Evolutionary conservation across 2,888 invertebrate genomes (phyloP).

Genomic region (Metalampra italica): DNA sequence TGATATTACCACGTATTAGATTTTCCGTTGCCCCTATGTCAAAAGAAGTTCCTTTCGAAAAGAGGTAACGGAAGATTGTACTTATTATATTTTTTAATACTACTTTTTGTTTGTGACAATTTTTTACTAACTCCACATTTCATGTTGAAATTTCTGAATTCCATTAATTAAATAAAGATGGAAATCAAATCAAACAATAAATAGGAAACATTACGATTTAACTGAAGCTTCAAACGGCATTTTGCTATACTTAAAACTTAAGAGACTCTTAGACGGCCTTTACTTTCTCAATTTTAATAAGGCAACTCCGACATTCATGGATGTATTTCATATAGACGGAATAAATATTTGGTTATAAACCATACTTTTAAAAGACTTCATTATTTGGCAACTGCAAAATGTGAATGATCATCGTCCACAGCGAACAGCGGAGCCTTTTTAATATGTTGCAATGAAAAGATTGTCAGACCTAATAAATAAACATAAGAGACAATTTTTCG

Average conservation of each 20-base stretch:
- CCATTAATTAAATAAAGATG: background rate
- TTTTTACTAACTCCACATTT: conserved; percentile 28
- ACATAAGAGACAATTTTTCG: no score
- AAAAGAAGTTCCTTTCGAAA: conserved; percentile 50
- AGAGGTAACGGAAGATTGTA: conserved; percentile 77
- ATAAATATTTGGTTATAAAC: no score
- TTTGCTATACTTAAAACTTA: background rate
- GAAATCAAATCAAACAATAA: conserved; percentile 16
- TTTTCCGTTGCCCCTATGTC: conserved; percentile 75
- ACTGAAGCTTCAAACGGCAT: conserved; percentile 35
- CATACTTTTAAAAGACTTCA: no score
- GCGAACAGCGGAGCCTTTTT: no score
- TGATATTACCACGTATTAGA: conserved; percentile 24
- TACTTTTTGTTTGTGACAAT: conserved; percentile 45
- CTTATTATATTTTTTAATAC: conserved; percentile 62
- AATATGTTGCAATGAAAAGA: no score
- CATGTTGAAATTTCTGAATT: conserved; percentile 13
- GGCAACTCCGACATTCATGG: no score
- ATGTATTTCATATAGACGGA: no score
- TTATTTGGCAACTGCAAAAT: no score
- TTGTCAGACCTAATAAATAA: no score
- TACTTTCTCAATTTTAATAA: no score
- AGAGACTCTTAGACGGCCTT: background rate
- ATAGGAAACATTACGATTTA: conserved; percentile 37
- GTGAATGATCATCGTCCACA: no score